These are phyloP conservation scores for Grantiella picta DNA, from an alignment of 2,113 vertebrate genomes.

Conservation along the genomic window DNA sequence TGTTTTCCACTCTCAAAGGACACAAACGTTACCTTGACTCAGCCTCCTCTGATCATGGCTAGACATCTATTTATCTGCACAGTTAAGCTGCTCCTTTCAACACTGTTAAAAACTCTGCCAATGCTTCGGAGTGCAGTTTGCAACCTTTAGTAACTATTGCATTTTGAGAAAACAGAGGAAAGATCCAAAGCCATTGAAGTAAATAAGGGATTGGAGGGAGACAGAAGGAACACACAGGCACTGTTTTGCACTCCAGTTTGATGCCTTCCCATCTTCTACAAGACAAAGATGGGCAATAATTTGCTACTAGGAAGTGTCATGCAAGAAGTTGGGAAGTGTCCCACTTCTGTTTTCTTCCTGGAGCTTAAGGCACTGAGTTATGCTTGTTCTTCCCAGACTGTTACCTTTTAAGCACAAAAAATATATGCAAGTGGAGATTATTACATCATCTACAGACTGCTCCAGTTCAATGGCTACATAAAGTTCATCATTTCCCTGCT, in stretches of 20 bases:
- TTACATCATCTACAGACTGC: neutral
- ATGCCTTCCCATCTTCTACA: neutral
- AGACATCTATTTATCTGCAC: neutral
- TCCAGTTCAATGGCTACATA: neutral
- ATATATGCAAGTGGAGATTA: neutral
- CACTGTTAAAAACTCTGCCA: neutral
- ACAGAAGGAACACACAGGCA: neutral
- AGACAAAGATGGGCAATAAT: neutral
- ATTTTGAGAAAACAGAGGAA: neutral
- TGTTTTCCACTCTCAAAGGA: neutral
- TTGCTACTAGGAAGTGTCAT: neutral
- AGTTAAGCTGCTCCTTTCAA: neutral
- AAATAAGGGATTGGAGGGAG: neutral
- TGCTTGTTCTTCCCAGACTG: neutral
- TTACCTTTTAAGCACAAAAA: neutral
- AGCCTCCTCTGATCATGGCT: neutral
- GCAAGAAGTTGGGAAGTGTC: neutral
- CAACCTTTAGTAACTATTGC: neutral
- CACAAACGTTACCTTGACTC: neutral
- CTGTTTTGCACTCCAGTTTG: neutral
- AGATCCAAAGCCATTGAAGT: neutral
- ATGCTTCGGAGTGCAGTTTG: neutral
- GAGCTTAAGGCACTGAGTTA: neutral
- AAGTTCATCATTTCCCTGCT: neutral
- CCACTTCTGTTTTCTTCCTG: neutral